Evolutionary conservation across 2,113 vertebrate genomes (phyloP), one percentile per base, ranked within the genome.

Genomic region (Hoplias malabaricus): DNA sequence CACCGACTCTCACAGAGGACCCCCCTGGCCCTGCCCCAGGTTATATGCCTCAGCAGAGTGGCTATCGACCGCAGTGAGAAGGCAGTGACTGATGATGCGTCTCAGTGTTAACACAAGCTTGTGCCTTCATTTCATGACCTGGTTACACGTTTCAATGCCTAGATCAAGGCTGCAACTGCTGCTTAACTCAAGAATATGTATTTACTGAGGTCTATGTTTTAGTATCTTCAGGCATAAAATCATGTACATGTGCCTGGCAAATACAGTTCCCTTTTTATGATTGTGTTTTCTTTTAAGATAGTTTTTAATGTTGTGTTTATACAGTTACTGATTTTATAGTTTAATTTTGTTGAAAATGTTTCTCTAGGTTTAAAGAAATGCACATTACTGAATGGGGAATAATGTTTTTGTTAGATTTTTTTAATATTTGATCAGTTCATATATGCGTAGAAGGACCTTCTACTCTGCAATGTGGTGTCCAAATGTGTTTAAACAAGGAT

Each of bases 1-100:
- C 33, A 48, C 90, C 85, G 27, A 69, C 85, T 34, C 68, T 80
- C 62, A 12, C 85, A 0, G 84, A 87, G 6, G 80, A 69, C 5
- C 25, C 69, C 0, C 69, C 76, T 63, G 19, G 65, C 66, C 57
- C 82, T 8, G 66, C 69, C 54, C 84, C 87, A 80, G 92, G 92
- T 78, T 98, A 98, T 84, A 91, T 95, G 86, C 94, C 95, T 0
- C 96, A 99, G 88, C 90, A 90, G 69, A 95, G 89, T 0, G 96
- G 95, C 78, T 98, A 98, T 81, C 88, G 96, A 88, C 95, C 94
- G 19, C 97, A 98, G 88, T 96, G 82, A 88, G 72, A 80, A 36
- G 48, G 66, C 57, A 29, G 16, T 14, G 10, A 59, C 42, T 38
- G 36, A 34, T 31, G 13, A 8, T 6, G 2, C 21, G 16, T 57